Conservation (phyloP, 2,888 invertebrate species). For the Ophonus ardosiacus region DNA sequence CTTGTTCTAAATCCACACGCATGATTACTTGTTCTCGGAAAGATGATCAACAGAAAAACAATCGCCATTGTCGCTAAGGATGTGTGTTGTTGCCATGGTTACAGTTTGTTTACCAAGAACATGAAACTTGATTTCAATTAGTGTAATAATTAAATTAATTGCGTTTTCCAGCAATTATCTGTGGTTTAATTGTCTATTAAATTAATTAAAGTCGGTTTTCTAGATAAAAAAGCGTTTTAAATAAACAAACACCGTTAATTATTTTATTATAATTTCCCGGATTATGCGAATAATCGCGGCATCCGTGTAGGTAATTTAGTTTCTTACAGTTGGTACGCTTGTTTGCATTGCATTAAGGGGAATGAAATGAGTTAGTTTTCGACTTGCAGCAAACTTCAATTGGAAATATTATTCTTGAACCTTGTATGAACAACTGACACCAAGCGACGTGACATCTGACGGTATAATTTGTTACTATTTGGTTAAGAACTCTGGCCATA, state of each 20-base stretch:
- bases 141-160: not conserved
- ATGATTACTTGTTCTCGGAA: conserved; percentile 7
- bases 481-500: no score
- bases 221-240: not conserved
- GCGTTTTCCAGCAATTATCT: not conserved
- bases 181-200: not conserved
- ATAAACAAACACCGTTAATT: not conserved
- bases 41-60: conserved; percentile 9
- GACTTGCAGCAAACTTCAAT: not conserved
- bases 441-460: no score
- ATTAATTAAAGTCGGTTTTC: not conserved
- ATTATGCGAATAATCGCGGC: conserved; percentile 25
- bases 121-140: not conserved
- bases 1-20: not conserved
- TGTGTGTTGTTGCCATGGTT: not conserved
- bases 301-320: not conserved
- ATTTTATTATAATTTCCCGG: conserved; percentile 19
- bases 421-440: no score
- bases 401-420: not conserved
- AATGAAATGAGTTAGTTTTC: not conserved
- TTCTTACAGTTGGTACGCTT: not conserved
- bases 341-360: not conserved
- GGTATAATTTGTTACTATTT: no score
- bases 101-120: not conserved
- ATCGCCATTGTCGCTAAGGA: not conserved